Evolutionary conservation across 2,888 invertebrate species (phyloP).

Genomic region (Apodemia zela): DNA sequence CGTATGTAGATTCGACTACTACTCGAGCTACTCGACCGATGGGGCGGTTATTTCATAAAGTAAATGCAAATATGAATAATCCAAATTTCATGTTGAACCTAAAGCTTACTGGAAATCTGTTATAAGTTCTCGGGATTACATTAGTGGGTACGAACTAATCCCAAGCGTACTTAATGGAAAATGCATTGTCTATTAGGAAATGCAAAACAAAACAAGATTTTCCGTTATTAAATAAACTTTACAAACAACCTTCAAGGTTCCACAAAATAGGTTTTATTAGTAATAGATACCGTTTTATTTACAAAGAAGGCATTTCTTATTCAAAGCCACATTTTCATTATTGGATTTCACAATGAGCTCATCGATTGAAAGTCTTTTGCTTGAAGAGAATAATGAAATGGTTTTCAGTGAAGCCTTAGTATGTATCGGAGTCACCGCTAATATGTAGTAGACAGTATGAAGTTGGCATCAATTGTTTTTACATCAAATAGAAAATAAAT

Average conservation of each 20-base stretch:
- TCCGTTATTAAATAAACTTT: not conserved
- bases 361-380: constrained; percentile 5
- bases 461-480: no score
- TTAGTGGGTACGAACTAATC: not conserved
- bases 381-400: not conserved
- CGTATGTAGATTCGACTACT: no score
- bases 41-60: no score
- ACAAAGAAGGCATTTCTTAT: constrained; percentile 4
- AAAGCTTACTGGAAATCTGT: not conserved
- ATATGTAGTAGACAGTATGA: no score
- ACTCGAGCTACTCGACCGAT: no score
- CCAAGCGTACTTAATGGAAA: not conserved
- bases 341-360: constrained; percentile 10
- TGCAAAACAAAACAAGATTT: not conserved
- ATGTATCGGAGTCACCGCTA: not conserved
- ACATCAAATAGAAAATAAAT: no score
- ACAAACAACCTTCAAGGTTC: not conserved
- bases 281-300: constrained; percentile 1
- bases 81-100: not conserved
- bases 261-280: not conserved
- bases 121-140: not conserved
- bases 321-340: constrained; percentile 11
- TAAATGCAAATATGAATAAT: not conserved
- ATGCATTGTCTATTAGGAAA: not conserved
- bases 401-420: not conserved